Base-by-base conservation (phyloP, 2,113 vertebrate genomes). In the Eleginops maclovinus region DNA sequence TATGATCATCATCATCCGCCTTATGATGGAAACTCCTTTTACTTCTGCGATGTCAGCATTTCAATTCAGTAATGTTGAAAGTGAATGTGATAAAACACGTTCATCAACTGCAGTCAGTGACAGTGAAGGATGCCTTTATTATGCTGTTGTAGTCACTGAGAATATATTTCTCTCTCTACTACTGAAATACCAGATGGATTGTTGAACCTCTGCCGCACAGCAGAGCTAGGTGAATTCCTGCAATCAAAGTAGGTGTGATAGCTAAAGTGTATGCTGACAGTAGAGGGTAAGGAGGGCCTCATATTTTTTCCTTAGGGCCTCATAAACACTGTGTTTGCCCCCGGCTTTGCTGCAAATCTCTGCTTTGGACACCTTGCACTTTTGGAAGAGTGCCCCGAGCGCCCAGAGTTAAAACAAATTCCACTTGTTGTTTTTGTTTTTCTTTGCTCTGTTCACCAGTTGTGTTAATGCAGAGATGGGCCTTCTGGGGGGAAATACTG, bases 281-380 rank as follows among this genome's bases (percentile, higher is more conserved):
- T 26, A 60, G 66, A 71, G 13, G 24, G 43, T n/a, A 24, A 26
- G 53, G 53, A 59, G 65, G 44, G 14, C 40, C 43, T 71, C n/a
- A 41, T 51, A 22, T 60, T 43, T 40, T 67, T 62, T 50, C 58
- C 75, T 46, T 51, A 22, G n/a, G 71, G 85, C 62, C 64, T 16
- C 22, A 40, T 72, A 82, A 86, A 81, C 84, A 63, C 44, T 15
- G 21, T 17, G 41, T 63, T 73, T 64, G 66, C 85, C 77, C 64
- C 59, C 53, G 46, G 77, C 72, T 77, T 43, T 59, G 64, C 74
- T 77, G 65, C 63, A 75, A 75, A 53, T 73, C 58, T 65, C 50
- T 41, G 76, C 83, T 88, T 58, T 51, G 69, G 79, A 67, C 79
- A 68, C 53, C 40, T 83, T 77, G 65, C 54, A n/a, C n/a, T n/a